phyloP scores from a whole-genome alignment of 2,797 vertebrate species.

The Kryptopterus vitreolus region DNA sequence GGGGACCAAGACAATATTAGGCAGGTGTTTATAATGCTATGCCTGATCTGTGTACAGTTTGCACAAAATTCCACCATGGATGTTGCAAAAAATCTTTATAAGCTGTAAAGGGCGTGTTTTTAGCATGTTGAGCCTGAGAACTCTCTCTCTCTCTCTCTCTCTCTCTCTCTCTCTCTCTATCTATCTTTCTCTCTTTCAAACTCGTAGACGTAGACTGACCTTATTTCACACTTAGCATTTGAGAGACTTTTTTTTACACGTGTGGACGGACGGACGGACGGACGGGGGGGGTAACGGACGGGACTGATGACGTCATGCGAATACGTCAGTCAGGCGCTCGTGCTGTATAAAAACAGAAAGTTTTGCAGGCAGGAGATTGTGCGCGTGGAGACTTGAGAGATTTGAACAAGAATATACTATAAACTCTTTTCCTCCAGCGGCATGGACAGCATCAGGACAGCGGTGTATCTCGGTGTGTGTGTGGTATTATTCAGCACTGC shows the following conservation, averaged over 20 bases:
- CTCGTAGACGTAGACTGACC: too few relatives aligned
- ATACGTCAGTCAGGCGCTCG: slow-evolving; percentile 34
- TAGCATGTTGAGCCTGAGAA: background rate
- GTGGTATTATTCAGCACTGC: slow-evolving; percentile 65
- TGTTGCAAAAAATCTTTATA: background rate
- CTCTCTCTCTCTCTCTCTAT: background rate
- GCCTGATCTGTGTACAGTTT: background rate
- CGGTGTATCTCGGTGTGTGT: slow-evolving; percentile 67
- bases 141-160: background rate
- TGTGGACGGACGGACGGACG: too few relatives aligned
- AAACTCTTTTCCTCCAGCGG: background rate
- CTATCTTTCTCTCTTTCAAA: too few relatives aligned
- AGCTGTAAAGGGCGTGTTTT: background rate
- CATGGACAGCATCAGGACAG: slow-evolving; percentile 70
- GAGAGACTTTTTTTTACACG: slow-evolving; percentile 20
- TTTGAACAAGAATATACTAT: background rate
- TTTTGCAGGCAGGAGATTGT: slow-evolving; percentile 37
- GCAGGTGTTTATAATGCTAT: too few relatives aligned
- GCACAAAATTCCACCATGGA: too few relatives aligned
- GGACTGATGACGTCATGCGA: slow-evolving; percentile 55
- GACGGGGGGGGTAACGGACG: slow-evolving; percentile 38
- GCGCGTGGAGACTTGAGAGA: background rate
- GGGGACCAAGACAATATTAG: too few relatives aligned
- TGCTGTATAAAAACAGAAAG: slow-evolving; percentile 61
- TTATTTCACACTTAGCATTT: background rate